Evolutionary conservation across 2,888 invertebrate species (phyloP).

Genomic region (Parasteatoda lunata): DNA sequence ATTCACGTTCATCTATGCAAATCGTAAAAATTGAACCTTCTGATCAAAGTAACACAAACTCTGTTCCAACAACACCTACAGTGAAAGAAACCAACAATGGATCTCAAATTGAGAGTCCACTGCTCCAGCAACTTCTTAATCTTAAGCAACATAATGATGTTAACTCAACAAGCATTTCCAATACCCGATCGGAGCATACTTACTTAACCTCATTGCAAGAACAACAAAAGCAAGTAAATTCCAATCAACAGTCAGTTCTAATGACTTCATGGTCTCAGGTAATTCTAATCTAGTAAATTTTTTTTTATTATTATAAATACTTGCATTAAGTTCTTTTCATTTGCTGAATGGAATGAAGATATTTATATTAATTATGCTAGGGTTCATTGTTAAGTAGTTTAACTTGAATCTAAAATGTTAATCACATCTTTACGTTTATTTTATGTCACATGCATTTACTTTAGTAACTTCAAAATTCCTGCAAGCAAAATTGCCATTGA

Average conservation of each 20-base stretch:
- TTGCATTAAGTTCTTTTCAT: too few species aligned
- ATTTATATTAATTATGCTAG: too few species aligned
- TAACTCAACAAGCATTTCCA: neutral
- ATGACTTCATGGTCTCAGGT: conserved; percentile 64
- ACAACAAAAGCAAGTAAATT: conserved; percentile 38
- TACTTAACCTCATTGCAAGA: conserved; percentile 41
- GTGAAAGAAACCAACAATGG: conserved; percentile 40
- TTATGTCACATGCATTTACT: too few species aligned
- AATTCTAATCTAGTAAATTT: neutral
- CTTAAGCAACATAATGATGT: conserved; percentile 40
- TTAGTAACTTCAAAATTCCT: too few species aligned
- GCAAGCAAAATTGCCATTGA: too few species aligned
- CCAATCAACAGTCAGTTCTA: conserved; percentile 44
- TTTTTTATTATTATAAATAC: too few species aligned
- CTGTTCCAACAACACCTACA: conserved; percentile 60
- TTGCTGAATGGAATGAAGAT: too few species aligned
- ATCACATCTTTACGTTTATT: too few species aligned
- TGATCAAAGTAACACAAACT: conserved; percentile 36
- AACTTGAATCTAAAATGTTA: too few species aligned
- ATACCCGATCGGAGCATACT: conserved; percentile 52
- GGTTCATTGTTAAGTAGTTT: too few species aligned
- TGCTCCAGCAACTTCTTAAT: conserved; percentile 57
- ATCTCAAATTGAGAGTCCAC: conserved; percentile 48
- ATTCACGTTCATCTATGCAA: conserved; percentile 39
- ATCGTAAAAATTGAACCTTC: conserved; percentile 53